Evolutionary conservation across 2,888 invertebrate genomes (phyloP), one percentile per base, ranked within the genome.

Genomic region (Drosophila falleni): DNA sequence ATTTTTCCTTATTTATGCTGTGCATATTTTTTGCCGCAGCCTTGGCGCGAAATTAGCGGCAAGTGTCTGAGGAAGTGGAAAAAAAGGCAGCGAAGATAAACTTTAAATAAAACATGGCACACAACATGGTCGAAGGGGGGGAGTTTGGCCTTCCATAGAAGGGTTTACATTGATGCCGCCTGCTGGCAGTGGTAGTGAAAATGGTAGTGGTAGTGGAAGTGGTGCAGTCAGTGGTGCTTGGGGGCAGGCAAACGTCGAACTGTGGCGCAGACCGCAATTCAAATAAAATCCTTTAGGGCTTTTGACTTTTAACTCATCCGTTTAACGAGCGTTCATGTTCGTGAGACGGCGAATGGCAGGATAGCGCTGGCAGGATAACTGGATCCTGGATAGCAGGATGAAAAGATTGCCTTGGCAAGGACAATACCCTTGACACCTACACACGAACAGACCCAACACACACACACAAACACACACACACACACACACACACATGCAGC

Each of bases 281-380:
- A 80, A 90, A 90, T 87, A 87, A 90, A 90, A 90, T 90, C 90
- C 90, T 90, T 90, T 83, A 89, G 90, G 90, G 90, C 90, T 89
- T 90, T 90, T 90, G 90, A 90, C 89, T 90, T 90, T 90, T 90
- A 88, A 88, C 90, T 90, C 83, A 82, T 90, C 78, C 85, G 82
- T 86, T 90, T 81, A 83, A 89, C 89, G 87, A 86, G 85, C 82
- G 85, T 69, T 79, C 87, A 77, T 81, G 89, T 89, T 83, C 87
- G 87, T 86, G 76, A 82, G 82, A 71, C 49, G 70, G 75, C 70
- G 65, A 56, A 55, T 62, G 74, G 69, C 65, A 55, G 66, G 47
- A 63, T 53, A 41, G 46, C 61, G 46, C 61, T 44, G 64, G 47
- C 31, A 29, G 29, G 29, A 29, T 29, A 29, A 8, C 29, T 26